Base-by-base conservation (phyloP, 2,888 invertebrate species). In the Globia sparganii region DNA sequence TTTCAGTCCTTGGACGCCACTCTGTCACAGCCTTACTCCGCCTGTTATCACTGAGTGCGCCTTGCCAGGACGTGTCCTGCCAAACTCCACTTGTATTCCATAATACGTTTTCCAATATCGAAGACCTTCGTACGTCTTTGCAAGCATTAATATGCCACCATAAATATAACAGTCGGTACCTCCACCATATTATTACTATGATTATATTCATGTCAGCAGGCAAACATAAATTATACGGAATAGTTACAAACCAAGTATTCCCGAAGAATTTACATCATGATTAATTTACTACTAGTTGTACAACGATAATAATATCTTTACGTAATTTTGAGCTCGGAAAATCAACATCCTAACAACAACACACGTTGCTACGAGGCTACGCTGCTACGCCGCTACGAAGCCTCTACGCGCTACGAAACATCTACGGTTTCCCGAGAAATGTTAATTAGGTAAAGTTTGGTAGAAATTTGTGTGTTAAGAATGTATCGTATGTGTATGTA, bases 371-470 rank as follows among this genome's bases (percentile, higher is more conserved):
- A 78, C 79, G 74, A 65, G 34, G 56, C 77, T 75, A 76, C 77
- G 58, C 28, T 5, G 77, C 72, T 75, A 78, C 73, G 56, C 64
- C 31, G 74, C 74, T 59, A 49, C 70, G 34, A 66, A 72, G 21
- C 74, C 43, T 74, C 73, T 58, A 73, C 73, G 77, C 84, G 67
- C 82, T 81, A 83, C 84, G 80, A 77, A 86, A 73, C 69, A 68
- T 28, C 62, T 65, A 75, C 83, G 69, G 65, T 85, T 77, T 81
- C 53, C 58, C 69, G 49, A 75, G 79, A 82, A 84, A 86, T 87
- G 78, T 85, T 86, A 86, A 86, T 86, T 79, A 78, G 77, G 73
- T 67, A 79, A 86, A 86, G 77, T 86, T 86, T 71, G 77, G 69
- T 62, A 43, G 74, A 77, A 83, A 72, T 85, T 77, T 75, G 69